Conservation (phyloP, 2,888 invertebrate species). For the Halictus quadricinctus region DNA sequence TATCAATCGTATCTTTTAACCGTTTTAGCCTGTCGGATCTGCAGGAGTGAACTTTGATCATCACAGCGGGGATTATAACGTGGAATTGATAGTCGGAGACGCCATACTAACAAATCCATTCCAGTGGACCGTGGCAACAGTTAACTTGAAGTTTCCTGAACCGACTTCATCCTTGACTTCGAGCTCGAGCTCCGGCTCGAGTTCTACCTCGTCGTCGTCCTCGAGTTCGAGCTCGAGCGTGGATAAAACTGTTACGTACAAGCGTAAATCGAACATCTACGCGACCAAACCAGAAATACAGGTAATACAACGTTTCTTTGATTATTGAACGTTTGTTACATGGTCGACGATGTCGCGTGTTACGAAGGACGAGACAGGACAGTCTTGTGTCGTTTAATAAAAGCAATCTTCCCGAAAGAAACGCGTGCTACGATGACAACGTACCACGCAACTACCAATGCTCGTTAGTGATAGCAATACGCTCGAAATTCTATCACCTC, state of each 20-base stretch:
- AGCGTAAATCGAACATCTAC: constrained; percentile 80
- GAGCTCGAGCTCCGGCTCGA: constrained; percentile 56
- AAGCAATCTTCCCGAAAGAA: background rate
- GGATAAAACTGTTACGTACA: constrained; percentile 74
- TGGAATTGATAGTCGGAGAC: constrained; percentile 96
- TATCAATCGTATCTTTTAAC: background rate
- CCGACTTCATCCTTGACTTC: constrained; percentile 63
- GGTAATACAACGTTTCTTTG: constrained; percentile 76
- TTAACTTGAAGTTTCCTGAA: constrained; percentile 88
- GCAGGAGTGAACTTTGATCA: constrained; percentile 91
- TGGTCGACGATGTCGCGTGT: background rate
- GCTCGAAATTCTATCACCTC: constrained; percentile 76
- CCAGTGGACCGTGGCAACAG: constrained; percentile 92
- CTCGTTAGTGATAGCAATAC: constrained; percentile 77
- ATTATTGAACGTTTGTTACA: background rate
- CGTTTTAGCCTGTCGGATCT: constrained; percentile 88
- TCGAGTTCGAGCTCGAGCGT: constrained; percentile 64
- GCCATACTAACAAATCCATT: constrained; percentile 94
- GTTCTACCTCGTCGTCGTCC: background rate
- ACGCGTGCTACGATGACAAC: no score
- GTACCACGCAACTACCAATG: constrained; percentile 71
- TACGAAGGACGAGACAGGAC: background rate
- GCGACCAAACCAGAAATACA: constrained; percentile 85
- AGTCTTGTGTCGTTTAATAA: background rate
- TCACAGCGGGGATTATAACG: constrained; percentile 90